Base-by-base conservation (phyloP, 1,140 invertebrate genomes). In the Drosophila nasuta region DNA sequence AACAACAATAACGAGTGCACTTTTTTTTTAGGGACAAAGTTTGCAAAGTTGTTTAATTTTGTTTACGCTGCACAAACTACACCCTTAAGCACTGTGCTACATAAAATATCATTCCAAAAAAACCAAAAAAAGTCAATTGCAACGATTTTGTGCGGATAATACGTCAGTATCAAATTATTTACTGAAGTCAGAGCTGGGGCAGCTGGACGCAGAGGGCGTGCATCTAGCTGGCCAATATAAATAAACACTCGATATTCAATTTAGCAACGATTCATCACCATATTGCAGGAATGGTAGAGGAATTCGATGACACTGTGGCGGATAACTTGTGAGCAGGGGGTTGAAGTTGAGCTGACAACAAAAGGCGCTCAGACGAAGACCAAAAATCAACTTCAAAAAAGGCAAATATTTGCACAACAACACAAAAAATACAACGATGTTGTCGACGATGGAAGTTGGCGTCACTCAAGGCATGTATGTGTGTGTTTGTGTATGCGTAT, bases 371-470 rank as follows among this genome's bases (percentile, higher is more conserved):
- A 78, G 80, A 72, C 62, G 72, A 49, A 81, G 73, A 89, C 85
- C 77, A 78, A 89, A 88, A 88, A 89, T 85, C 85, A 88, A 88
- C 85, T 89, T 88, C 45, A 88, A 88, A 88, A 86, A 89, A 89
- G 81, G 85, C 75, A 88, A 88, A 88, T 88, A 88, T 88, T 88
- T 89, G 86, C 76, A 64, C 60, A 75, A 74, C 73, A 88, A 83
- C 68, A 88, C 80, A 74, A 62, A 58, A 52, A 49, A 25, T 11
- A 48, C 25, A 11, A 56, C 38, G 49, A 63, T 38, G 28, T 43
- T 71, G 51, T 68, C 62, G 48, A 60, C 41, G 52, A 51, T 76
- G 33, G 51, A 62, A 46, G 46, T 54, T 71, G 58, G 57, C 60
- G 63, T 72, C 73, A 63, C 67, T 65, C 17, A 59, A 43, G 45